Evolutionary conservation across 2,888 invertebrate species (phyloP), one percentile per base, ranked within the genome.

Genomic region (Ethmia dodecea): DNA sequence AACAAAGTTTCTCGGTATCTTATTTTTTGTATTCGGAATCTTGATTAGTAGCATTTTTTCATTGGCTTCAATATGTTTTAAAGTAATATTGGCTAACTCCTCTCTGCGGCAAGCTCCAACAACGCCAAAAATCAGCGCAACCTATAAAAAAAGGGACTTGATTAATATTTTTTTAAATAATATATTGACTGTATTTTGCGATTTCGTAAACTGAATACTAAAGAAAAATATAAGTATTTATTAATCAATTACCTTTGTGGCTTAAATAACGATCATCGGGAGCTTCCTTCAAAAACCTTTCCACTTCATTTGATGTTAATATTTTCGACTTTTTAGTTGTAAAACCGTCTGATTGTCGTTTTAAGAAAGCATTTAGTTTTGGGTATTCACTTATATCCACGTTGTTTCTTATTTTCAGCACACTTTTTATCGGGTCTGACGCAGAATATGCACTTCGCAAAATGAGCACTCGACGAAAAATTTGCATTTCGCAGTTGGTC

Each of bases 211-310:
- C 18, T 18, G 18, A 18, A 18, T 18, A 18, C 18, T 18, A 18
- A 18, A 18, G 18, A 18, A 28, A 28, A 28, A 28, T 28, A 28
- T 28, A 28, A 28, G 28, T 28, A 28, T 9, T 28, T 28, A 15
- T 28, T 28, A 28, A n/a, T 25, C 3, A 25, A n/a, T 25, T 25
- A 18, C 18, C 18, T 18, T 18, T 18, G 18, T 18, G 18, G 18
- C 18, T 18, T n/a, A 18, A 4, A 18, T 18, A 18, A 18, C 18
- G 18, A 18, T 18, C 18, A 39, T 39, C 39, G 14, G 41, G 35
- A 31, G 37, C 37, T 41, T 37, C 37, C 14, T 37, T 41, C 8
- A 41, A 28, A 37, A 41, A 41, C 28, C 28, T 37, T 40, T 37
- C 37, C 12, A 40, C 30, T 13, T 40, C 26, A 31, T 31, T 18